Base-by-base conservation (phyloP, 2,113 vertebrate species). In the Ageneiosus marmoratus region DNA sequence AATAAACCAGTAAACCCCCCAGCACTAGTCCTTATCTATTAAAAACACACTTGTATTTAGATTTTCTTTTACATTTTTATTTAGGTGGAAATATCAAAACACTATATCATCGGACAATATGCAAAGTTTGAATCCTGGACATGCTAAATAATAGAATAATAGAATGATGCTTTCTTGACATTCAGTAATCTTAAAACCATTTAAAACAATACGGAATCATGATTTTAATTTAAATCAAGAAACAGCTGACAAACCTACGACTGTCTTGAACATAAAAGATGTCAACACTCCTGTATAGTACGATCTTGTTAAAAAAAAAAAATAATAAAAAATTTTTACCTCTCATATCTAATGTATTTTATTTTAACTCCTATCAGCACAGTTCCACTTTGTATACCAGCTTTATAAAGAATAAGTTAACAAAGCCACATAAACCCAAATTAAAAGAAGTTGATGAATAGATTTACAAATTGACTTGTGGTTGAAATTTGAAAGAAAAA, bases 31-130 rank as follows among this genome's bases (percentile, higher is more conserved):
- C 12, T 62, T 62, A 67, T 67, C 18, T 58, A 34, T 70, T 62
- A 60, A 3, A 34, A 79, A 27, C n/a, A 78, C 65, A 51, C 22
- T 18, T 18, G 16, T 29, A n/a, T 24, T 81, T 10, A 53, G 18
- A 34, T 60, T 67, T 37, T 69, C 11, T 41, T 29, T 69, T n/a
- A 1, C 3, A 9, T 29, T 50, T 85, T 82, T 85, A 82, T 85
- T 85, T 50, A 37, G 34, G 34, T 44, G 48, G 55, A 69, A 81
- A 80, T 70, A 85, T 70, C 62, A 85, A 78, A 82, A 77, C 67
- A 34, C 24, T n/a, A 78, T 37, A 77, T 70, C 48, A 53, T 34
- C 62, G 32, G 80, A 85, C 73, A 82, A 69, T 50, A 77, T 62
- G 63, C 53, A 55, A 55, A 51, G 69, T 56, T 24, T 77, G 53